These are phyloP conservation scores for Diphyllodes magnificus DNA, from an alignment of 2,113 vertebrate genomes.

Conservation along the genomic window DNA sequence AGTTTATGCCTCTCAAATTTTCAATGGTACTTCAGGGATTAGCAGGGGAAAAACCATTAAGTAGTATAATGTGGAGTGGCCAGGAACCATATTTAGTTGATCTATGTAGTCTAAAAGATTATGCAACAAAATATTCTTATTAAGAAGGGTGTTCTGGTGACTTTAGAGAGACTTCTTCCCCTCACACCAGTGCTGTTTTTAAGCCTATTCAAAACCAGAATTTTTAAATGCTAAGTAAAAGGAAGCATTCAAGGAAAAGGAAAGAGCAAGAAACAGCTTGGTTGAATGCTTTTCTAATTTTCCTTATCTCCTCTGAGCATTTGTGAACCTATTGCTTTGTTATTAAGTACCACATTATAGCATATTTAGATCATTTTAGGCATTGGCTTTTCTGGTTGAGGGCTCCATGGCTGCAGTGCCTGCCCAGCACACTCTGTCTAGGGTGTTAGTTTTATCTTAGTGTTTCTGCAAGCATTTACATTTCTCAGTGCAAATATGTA, in stretches of 20 bases:
- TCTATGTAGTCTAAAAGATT: background rate
- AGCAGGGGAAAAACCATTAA: background rate
- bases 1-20: background rate
- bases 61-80: background rate
- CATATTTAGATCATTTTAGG: background rate
- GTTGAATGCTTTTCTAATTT: background rate
- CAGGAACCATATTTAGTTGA: background rate
- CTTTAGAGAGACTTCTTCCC: background rate
- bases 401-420: background rate
- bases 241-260: background rate
- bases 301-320: background rate
- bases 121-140: background rate
- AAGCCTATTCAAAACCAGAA: background rate
- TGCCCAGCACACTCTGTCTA: background rate
- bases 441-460: background rate
- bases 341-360: background rate
- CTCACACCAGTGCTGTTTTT: background rate
- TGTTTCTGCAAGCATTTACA: background rate
- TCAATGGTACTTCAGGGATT: background rate
- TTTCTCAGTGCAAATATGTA: background rate
- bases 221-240: background rate
- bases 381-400: background rate
- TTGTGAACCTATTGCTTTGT: slow-evolving; percentile 7
- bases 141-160: background rate
- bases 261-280: background rate